A percentile compares a stretch with the other conserved stretches of the same genome.
phyloP scores from a whole-genome alignment of 2,797 vertebrate species.

The Myotis myotis region DNA sequence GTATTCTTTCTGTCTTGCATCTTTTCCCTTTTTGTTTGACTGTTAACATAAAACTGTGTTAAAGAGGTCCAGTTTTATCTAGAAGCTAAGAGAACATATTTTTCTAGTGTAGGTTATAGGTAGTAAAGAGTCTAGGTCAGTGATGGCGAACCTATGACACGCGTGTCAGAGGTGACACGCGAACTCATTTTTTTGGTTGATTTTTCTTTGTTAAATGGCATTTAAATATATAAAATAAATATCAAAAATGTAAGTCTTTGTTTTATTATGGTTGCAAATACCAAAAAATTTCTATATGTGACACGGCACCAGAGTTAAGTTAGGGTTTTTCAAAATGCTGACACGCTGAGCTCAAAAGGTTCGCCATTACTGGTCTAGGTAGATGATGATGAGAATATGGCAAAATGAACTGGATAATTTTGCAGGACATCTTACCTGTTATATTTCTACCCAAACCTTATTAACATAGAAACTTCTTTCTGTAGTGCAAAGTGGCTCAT shows the following conservation, averaged over 20 bases:
- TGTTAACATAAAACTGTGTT: not conserved
- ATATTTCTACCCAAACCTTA: not conserved
- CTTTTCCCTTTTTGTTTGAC: slow-evolving; percentile 1
- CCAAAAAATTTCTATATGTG: no score
- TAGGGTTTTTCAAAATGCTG: no score
- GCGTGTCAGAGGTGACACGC: no score
- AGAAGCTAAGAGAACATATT: not conserved
- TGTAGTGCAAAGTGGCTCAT: not conserved
- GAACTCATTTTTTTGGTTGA: no score
- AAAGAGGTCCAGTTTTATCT: not conserved
- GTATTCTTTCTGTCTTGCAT: not conserved
- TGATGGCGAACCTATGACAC: no score
- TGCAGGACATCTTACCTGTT: not conserved
- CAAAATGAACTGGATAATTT: slow-evolving; percentile 18
- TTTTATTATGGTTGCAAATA: no score
- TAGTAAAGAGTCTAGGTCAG: not conserved
- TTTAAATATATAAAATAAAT: no score
- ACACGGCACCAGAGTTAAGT: no score
- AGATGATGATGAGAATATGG: not conserved
- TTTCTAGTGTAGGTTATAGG: not conserved
- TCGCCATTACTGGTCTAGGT: not conserved
- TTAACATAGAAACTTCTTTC: not conserved
- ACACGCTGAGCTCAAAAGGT: no score
- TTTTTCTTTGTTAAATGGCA: no score
- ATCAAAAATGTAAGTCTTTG: no score